phyloP scores from a whole-genome alignment of 2,888 invertebrate genomes.

The Drosophila mulleri region DNA sequence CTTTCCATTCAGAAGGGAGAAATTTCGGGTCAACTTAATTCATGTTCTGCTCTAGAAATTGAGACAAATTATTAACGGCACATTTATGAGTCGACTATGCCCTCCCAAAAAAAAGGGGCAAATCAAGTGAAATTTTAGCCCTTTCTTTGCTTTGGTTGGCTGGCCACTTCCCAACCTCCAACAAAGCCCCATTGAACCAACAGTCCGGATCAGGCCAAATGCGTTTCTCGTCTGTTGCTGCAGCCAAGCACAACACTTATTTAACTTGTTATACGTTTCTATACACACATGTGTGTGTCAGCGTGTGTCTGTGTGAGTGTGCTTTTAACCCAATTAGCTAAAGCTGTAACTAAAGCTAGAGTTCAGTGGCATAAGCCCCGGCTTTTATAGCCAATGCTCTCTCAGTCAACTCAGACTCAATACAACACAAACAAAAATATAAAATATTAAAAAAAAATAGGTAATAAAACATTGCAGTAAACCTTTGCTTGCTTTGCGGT shows the following conservation, averaged over 20 bases:
- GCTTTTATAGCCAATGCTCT: slow-evolving; percentile 52
- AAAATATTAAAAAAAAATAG: neutral
- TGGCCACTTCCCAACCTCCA: slow-evolving; percentile 29
- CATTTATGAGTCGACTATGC: slow-evolving; percentile 36
- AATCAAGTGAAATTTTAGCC: slow-evolving; percentile 60
- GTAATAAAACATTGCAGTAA: slow-evolving; percentile 24
- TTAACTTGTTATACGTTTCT: slow-evolving; percentile 58
- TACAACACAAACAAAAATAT: slow-evolving; percentile 13
- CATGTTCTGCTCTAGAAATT: slow-evolving; percentile 71
- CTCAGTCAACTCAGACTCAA: slow-evolving; percentile 7
- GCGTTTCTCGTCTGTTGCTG: slow-evolving; percentile 46
- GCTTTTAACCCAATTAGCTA: slow-evolving; percentile 77
- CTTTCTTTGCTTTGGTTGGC: slow-evolving; percentile 57
- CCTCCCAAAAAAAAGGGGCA: slow-evolving; percentile 7
- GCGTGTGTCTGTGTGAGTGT: slow-evolving; percentile 20
- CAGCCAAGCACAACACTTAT: slow-evolving; percentile 60
- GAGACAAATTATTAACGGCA: slow-evolving; percentile 74
- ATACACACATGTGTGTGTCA: neutral
- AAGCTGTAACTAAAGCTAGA: slow-evolving; percentile 55
- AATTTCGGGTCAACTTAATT: slow-evolving; percentile 17
- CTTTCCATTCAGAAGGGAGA: slow-evolving; percentile 27
- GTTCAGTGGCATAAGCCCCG: slow-evolving; percentile 64
- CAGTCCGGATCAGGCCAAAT: slow-evolving; percentile 46
- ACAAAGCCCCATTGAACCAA: slow-evolving; percentile 3
- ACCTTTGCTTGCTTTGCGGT: slow-evolving; percentile 44